These are phyloP conservation scores for Poeciliopsis turneri DNA, from an alignment of 2,797 vertebrate species.

Conservation along the genomic window DNA sequence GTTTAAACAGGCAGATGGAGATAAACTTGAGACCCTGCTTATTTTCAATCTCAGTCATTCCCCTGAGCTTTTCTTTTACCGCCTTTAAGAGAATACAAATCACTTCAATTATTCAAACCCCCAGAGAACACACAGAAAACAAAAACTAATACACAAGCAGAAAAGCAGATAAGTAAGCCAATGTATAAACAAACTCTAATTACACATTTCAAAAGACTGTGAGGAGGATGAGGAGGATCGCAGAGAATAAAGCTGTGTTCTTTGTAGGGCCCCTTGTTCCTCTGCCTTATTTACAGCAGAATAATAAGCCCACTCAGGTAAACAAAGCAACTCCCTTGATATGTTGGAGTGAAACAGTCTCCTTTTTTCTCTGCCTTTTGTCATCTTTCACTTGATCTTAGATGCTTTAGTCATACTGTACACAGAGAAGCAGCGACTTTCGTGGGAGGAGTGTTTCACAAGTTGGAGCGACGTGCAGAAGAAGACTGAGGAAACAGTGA, in stretches of 20 bases:
- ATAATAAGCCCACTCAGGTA: slow-evolving; percentile 72
- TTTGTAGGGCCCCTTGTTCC: slow-evolving; percentile 47
- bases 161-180: slow-evolving; percentile 62
- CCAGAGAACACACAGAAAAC: slow-evolving; percentile 54
- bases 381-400: slow-evolving; percentile 66
- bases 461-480: slow-evolving; percentile 26
- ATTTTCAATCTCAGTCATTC: slow-evolving; percentile 77
- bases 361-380: slow-evolving; percentile 58
- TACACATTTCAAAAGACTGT: slow-evolving; percentile 58
- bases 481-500: slow-evolving; percentile 53
- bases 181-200: slow-evolving; percentile 71
- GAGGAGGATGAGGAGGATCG: slow-evolving; percentile 32
- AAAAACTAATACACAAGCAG: slow-evolving; percentile 54
- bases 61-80: slow-evolving; percentile 73
- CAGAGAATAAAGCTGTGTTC: slow-evolving; percentile 46
- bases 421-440: slow-evolving; percentile 42
- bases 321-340: slow-evolving; percentile 73
- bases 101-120: slow-evolving; percentile 80
- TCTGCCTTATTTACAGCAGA: slow-evolving; percentile 38
- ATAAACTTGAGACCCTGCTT: slow-evolving; percentile 76
- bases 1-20: slow-evolving; percentile 72
- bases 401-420: slow-evolving; percentile 52
- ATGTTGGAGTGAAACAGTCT: slow-evolving; percentile 50
- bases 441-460: slow-evolving; percentile 56
- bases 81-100: slow-evolving; percentile 83